Conservation (phyloP, 2,888 invertebrate species). For the Tortrix viridana region DNA sequence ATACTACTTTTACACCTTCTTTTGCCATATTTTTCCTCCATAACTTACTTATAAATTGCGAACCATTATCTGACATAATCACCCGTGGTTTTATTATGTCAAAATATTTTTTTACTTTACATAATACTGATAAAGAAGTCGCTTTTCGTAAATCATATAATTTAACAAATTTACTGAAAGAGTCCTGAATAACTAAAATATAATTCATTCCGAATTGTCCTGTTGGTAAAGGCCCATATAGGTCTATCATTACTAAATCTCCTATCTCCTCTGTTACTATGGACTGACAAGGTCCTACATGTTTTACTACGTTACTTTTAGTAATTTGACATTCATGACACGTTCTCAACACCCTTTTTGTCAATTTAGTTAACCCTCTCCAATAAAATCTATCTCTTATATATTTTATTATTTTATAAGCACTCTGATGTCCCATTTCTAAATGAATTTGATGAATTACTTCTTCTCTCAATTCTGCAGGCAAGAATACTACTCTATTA, state of each 20-base stretch:
- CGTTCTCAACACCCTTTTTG: conserved; percentile 25
- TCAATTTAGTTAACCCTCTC: conserved; percentile 24
- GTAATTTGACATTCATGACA: conserved; percentile 43
- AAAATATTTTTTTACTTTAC: too few relatives aligned
- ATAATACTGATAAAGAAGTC: too few relatives aligned
- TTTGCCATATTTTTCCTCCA: too few relatives aligned
- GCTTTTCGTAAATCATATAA: too few relatives aligned
- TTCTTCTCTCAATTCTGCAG: conserved; percentile 6
- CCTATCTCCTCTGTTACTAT: not conserved
- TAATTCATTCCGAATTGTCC: too few relatives aligned
- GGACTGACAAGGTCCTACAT: conserved; percentile 23
- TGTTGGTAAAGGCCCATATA: too few relatives aligned
- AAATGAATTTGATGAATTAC: conserved; percentile 37
- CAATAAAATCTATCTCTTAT: conserved; percentile 42
- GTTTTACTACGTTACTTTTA: conserved; percentile 34
- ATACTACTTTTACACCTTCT: too few relatives aligned
- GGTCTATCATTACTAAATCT: not conserved
- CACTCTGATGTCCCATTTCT: conserved; percentile 45
- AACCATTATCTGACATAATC: too few relatives aligned
- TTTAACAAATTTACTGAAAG: too few relatives aligned
- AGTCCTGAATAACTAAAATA: too few relatives aligned
- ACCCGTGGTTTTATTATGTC: too few relatives aligned
- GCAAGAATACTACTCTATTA: conserved; percentile 29
- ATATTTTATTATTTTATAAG: conserved; percentile 41
- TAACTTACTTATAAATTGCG: too few relatives aligned